A percentile compares a stretch with the other conserved stretches of the same genome.
Evolutionary conservation across 92 coral and sea anemone genomes (phyloP).

Genomic region (Ricordea florida): DNA sequence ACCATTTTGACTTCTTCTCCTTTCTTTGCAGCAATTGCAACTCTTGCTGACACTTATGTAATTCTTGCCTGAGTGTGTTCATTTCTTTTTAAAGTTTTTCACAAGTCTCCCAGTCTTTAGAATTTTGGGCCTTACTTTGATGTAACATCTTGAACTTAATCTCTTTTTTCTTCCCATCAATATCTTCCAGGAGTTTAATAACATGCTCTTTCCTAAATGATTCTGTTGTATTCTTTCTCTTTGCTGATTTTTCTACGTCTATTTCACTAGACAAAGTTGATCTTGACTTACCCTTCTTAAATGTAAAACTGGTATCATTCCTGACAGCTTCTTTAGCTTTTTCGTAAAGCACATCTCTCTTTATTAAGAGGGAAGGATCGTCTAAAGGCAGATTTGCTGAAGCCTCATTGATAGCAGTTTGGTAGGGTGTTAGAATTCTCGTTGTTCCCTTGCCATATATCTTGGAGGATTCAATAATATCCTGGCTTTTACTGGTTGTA

Average conservation of each 20-base stretch:
- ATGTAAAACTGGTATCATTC: conserved; percentile 5
- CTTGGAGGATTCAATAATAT: neutral
- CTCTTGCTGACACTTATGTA: no score
- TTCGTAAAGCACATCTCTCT: conserved; percentile 42
- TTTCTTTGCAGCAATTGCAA: no score
- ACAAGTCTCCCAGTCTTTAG: no score
- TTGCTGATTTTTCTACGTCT: neutral
- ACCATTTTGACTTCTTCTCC: no score
- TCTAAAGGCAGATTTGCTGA: conserved; percentile 4
- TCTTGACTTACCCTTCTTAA: conserved; percentile 54
- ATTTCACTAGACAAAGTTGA: neutral
- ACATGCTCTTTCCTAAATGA: neutral
- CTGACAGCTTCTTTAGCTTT: conserved; percentile 52
- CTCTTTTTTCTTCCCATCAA: no score
- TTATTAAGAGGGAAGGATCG: neutral
- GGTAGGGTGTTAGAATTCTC: conserved; percentile 2
- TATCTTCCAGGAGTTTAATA: no score
- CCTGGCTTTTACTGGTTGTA: neutral
- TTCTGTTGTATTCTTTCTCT: neutral
- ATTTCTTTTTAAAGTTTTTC: no score
- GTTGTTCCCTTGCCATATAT: conserved; percentile 19
- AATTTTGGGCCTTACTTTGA: no score
- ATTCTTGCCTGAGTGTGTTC: no score
- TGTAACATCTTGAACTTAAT: no score
- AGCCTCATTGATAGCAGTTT: conserved; percentile 1